phyloP scores from a whole-genome alignment of 2,113 vertebrate genomes.

The Cyprinodon variegatus region DNA sequence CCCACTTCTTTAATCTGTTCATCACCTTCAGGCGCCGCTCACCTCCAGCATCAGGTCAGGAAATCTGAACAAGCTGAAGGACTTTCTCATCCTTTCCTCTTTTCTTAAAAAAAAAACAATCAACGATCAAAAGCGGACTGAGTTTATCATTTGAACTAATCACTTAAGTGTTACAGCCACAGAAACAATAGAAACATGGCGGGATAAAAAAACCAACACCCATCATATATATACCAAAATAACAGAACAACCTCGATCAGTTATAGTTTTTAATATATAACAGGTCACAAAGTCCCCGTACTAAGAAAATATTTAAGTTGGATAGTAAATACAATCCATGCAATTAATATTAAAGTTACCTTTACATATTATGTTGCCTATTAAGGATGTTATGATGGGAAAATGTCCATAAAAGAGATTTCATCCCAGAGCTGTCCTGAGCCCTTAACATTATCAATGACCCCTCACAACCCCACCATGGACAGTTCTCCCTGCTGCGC shows the following conservation, averaged over 20 bases:
- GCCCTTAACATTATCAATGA: too few species aligned
- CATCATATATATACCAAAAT: not conserved
- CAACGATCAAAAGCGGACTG: too few species aligned
- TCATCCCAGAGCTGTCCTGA: too few species aligned
- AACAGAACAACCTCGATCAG: not conserved
- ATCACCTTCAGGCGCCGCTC: slow-evolving; percentile 6
- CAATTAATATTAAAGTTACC: too few species aligned
- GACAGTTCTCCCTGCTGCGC: too few species aligned
- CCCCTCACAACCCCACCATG: too few species aligned
- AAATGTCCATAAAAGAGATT: too few species aligned
- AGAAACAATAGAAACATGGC: not conserved
- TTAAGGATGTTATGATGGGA: too few species aligned
- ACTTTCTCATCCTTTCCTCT: not conserved
- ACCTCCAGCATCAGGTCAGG: slow-evolving; percentile 11
- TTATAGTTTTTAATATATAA: not conserved
- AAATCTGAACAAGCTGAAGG: not conserved
- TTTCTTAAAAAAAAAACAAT: too few species aligned
- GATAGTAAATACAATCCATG: too few species aligned
- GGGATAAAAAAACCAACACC: not conserved
- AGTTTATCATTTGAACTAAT: not conserved
- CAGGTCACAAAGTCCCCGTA: not conserved
- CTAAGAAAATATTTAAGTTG: too few species aligned
- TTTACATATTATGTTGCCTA: too few species aligned
- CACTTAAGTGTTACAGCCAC: not conserved
- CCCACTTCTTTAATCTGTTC: slow-evolving; percentile 52